These are phyloP conservation scores for Octonoba sinensis DNA, from an alignment of 2,888 invertebrate genomes.

Conservation along the genomic window DNA sequence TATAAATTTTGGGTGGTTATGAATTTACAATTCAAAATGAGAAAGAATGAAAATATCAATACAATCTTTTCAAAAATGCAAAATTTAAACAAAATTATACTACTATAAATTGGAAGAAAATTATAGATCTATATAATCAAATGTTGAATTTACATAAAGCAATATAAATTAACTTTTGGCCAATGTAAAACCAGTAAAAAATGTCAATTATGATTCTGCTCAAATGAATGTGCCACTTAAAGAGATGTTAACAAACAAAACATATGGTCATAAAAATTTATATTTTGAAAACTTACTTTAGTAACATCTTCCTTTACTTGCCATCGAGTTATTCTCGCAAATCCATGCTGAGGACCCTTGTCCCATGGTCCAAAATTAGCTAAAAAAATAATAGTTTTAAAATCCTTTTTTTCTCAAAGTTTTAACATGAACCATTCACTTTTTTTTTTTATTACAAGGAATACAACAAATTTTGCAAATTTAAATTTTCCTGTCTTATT, in stretches of 20 bases:
- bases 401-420: not conserved
- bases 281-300: not conserved
- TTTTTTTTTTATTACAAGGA: not conserved
- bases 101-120: too few species aligned
- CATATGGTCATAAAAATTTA: not conserved
- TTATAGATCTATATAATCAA: not conserved
- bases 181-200: not conserved
- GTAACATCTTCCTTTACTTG: constrained; percentile 76
- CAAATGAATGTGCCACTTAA: not conserved
- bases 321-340: constrained; percentile 94
- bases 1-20: too few species aligned
- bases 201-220: not conserved
- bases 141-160: too few species aligned
- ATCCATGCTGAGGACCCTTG: constrained; percentile 95
- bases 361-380: constrained; percentile 97
- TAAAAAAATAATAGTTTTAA: constrained; percentile 71
- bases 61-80: too few species aligned
- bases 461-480: not conserved
- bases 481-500: not conserved
- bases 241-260: not conserved
- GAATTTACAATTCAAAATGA: too few species aligned
- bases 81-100: too few species aligned
- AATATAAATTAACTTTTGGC: too few species aligned
- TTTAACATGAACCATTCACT: constrained; percentile 6
- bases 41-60: too few species aligned